phyloP scores from a whole-genome alignment of 2,888 invertebrate species.

The Malthinus flaveolus region DNA sequence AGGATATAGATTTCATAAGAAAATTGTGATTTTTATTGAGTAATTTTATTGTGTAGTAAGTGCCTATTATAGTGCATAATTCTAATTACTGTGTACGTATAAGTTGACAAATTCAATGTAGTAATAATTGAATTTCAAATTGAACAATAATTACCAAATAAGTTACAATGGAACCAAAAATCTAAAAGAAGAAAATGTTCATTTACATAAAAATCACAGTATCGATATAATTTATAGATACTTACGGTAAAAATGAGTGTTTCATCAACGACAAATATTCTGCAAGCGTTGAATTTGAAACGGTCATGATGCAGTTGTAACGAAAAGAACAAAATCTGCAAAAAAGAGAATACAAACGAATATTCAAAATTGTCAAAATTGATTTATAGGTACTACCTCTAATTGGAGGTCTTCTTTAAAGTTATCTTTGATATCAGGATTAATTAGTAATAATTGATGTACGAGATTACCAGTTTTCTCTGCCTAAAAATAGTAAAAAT shows the following conservation, averaged over 20 bases:
- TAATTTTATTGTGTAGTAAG: no score
- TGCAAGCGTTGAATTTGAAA: conserved; percentile 16
- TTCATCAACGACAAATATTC: conserved; percentile 19
- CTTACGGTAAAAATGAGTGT: conserved; percentile 15
- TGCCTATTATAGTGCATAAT: no score
- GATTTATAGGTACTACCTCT: conserved; percentile 5
- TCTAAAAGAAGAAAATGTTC: conserved; percentile 10
- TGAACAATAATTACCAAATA: conserved; percentile 29
- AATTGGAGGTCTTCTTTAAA: conserved; percentile 9
- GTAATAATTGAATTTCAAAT: conserved; percentile 7
- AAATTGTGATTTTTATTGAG: no score
- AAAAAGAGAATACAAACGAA: background rate
- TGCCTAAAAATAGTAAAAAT: conserved; percentile 5
- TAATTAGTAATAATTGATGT: background rate
- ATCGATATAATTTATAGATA: background rate
- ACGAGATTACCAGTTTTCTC: background rate
- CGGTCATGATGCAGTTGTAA: conserved; percentile 18
- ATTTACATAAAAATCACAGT: background rate
- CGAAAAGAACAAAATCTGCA: conserved; percentile 18
- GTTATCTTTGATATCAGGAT: background rate
- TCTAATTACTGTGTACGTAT: no score
- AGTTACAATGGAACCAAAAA: conserved; percentile 12
- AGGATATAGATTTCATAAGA: no score
- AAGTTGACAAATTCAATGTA: no score
- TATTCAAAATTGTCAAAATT: background rate